A percentile compares a stretch with the other conserved stretches of the same genome.
Evolutionary conservation across 2,797 vertebrate species (phyloP).

Genomic region (Galago senegalensis): DNA sequence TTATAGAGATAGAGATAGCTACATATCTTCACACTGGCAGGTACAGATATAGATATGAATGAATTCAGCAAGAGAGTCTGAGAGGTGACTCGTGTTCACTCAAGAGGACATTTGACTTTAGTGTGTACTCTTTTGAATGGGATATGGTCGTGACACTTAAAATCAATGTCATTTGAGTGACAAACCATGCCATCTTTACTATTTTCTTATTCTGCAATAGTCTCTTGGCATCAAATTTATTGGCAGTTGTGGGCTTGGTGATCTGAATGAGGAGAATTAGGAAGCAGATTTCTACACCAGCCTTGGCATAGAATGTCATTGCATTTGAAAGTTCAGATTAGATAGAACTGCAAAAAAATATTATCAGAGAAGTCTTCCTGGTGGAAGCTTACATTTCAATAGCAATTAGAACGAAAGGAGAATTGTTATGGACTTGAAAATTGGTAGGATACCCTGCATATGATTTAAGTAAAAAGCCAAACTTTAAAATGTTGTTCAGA

Average conservation of each 20-base stretch:
- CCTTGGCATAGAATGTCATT: background rate
- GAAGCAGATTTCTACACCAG: background rate
- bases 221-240: background rate
- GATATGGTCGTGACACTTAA: background rate
- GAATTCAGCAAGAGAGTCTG: background rate
- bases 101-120: background rate
- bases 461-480: background rate
- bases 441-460: background rate
- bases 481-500: background rate
- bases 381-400: background rate
- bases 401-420: background rate
- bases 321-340: background rate
- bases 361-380: background rate
- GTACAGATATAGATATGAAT: background rate
- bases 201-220: conserved; percentile 1
- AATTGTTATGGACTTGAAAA: conserved; percentile 1
- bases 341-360: background rate
- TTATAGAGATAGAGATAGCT: background rate
- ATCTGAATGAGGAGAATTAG: background rate
- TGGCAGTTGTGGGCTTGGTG: background rate
- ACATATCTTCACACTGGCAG: background rate
- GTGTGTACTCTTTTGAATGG: background rate
- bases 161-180: background rate
- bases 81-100: background rate
- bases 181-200: background rate